Percentiles rank a stretch among this genome's conserved stretches.
Conservation (phyloP, 2,797 vertebrate species). For the Pelobates cultripes region DNA sequence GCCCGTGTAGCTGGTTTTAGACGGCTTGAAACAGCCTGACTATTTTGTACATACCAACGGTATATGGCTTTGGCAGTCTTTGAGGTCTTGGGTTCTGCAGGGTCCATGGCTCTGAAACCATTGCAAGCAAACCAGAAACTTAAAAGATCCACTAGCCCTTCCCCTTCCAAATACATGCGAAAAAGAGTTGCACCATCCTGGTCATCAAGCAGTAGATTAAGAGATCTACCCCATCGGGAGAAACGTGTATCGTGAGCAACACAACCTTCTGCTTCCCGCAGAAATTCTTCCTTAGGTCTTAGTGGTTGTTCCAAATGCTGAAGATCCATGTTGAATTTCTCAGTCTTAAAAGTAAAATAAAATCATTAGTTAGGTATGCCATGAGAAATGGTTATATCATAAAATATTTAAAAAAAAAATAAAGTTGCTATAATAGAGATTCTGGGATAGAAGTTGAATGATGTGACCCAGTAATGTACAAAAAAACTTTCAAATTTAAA, state of each 20-base stretch:
- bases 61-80: constrained; percentile 96
- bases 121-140: constrained; percentile 99
- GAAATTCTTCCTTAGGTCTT: constrained; percentile 86
- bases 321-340: constrained; percentile 37
- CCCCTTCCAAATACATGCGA: constrained; percentile 91
- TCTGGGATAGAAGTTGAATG: too few relatives aligned
- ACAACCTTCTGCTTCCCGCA: constrained; percentile 94
- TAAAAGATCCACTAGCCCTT: constrained; percentile 92
- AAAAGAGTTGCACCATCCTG: constrained; percentile 95
- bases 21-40: constrained; percentile 90
- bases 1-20: constrained; percentile 93
- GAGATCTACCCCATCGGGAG: constrained; percentile 92
- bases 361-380: neutral
- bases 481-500: too few relatives aligned
- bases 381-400: too few relatives aligned
- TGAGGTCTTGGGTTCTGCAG: constrained; percentile 92
- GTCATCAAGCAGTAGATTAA: constrained; percentile 93
- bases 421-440: too few relatives aligned
- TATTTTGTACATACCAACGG: constrained; percentile 97
- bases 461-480: too few relatives aligned
- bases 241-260: constrained; percentile 92
- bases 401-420: too few relatives aligned
- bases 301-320: constrained; percentile 56
- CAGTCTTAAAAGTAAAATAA: constrained; percentile 9
- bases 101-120: constrained; percentile 96